phyloP scores from a whole-genome alignment of 2,113 vertebrate species.

The Setophaga petechia region DNA sequence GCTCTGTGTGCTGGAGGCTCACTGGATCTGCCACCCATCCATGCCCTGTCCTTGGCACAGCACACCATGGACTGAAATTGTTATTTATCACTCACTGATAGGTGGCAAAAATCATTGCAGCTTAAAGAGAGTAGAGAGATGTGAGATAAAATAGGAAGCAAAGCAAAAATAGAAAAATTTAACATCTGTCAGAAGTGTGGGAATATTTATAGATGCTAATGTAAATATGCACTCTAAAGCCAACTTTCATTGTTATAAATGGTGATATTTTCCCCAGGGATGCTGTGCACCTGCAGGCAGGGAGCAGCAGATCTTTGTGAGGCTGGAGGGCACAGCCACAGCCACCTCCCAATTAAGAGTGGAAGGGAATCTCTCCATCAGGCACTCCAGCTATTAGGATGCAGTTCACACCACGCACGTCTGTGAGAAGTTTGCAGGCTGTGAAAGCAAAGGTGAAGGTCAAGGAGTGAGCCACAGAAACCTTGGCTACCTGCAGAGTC shows the following conservation, averaged over 20 bases:
- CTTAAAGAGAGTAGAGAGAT: neutral
- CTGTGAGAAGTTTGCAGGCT: conserved; percentile 32
- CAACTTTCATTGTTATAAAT: neutral
- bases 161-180: neutral
- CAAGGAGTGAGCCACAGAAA: conserved; percentile 53
- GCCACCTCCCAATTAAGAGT: neutral
- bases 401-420: conserved; percentile 6
- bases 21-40: neutral
- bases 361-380: conserved; percentile 13
- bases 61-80: neutral
- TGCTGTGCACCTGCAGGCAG: neutral
- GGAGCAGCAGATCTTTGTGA: neutral
- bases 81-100: neutral
- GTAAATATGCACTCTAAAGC: neutral
- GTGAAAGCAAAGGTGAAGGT: conserved; percentile 34
- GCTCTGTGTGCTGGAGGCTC: neutral
- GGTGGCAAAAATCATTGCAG: neutral
- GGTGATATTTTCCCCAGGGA: neutral
- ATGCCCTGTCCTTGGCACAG: neutral
- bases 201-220: neutral
- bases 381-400: conserved; percentile 6
- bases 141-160: neutral
- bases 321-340: neutral
- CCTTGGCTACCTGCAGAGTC: conserved; percentile 53
- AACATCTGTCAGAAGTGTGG: neutral